phyloP scores from a whole-genome alignment of 2,113 vertebrate genomes.

The Dromiciops gliroides region DNA sequence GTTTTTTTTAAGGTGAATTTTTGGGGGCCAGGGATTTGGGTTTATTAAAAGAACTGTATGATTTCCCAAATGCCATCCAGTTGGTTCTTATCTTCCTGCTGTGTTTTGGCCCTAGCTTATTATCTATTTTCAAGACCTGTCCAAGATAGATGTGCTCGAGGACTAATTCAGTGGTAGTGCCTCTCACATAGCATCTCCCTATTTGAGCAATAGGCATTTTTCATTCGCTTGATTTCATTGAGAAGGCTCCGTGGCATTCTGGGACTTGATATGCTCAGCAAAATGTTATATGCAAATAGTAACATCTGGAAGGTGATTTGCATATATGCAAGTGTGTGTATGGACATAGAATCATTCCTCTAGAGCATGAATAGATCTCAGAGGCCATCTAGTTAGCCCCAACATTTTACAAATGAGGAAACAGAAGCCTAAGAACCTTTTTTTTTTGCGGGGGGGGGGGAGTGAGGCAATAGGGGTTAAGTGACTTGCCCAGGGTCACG shows the following conservation, averaged over 20 bases:
- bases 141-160: background rate
- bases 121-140: background rate
- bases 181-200: background rate
- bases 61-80: background rate
- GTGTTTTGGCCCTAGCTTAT: background rate
- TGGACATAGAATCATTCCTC: background rate
- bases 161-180: background rate
- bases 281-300: background rate
- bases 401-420: background rate
- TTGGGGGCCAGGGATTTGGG: background rate
- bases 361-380: background rate
- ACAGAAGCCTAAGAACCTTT: too few relatives aligned
- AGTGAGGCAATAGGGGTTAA: too few relatives aligned
- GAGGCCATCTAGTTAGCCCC: background rate
- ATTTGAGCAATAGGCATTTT: background rate
- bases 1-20: background rate
- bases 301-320: background rate
- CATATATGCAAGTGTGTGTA: background rate
- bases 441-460: too few relatives aligned
- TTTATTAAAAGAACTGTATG: background rate
- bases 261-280: background rate
- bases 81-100: background rate
- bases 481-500: background rate
- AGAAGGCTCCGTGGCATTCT: background rate
- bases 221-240: background rate